These are phyloP conservation scores for Crotalus helleri DNA, from an alignment of 2,113 vertebrate species.

Conservation along the genomic window DNA sequence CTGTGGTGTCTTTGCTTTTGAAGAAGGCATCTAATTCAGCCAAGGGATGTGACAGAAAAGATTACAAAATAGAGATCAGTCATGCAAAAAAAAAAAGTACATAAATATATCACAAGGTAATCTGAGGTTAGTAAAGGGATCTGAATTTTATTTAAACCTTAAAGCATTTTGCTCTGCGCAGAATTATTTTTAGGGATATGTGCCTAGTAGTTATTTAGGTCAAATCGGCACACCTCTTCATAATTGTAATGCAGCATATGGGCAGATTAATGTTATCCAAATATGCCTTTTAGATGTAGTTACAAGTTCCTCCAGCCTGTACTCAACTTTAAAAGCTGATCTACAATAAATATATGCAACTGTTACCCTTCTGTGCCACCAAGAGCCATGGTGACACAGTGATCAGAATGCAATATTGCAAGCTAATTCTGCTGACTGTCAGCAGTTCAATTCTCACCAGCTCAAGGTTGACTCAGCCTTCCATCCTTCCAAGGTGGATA, in stretches of 20 bases:
- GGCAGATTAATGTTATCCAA: not conserved
- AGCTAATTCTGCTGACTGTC: too few species aligned
- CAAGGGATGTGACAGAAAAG: not conserved
- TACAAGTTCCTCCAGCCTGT: not conserved
- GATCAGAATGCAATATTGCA: too few species aligned
- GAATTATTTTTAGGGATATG: slow-evolving; percentile 73
- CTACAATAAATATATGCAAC: not conserved
- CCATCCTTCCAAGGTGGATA: too few species aligned
- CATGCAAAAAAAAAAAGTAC: not conserved
- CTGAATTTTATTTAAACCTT: slow-evolving; percentile 70
- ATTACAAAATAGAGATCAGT: not conserved
- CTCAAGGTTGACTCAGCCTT: too few species aligned
- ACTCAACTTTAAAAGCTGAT: not conserved
- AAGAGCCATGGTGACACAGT: too few species aligned
- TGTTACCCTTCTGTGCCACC: too few species aligned
- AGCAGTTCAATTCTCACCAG: too few species aligned
- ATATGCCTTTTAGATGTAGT: not conserved
- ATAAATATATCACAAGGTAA: slow-evolving; percentile 53
- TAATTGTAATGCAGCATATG: not conserved
- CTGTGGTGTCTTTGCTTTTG: not conserved
- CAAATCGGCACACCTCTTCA: not conserved
- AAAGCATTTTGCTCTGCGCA: slow-evolving; percentile 70
- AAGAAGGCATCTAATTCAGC: not conserved
- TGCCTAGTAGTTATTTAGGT: slow-evolving; percentile 48
- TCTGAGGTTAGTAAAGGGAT: slow-evolving; percentile 64